Base-by-base conservation (phyloP, 2,888 invertebrate genomes). In the Odiellus spinosus region DNA sequence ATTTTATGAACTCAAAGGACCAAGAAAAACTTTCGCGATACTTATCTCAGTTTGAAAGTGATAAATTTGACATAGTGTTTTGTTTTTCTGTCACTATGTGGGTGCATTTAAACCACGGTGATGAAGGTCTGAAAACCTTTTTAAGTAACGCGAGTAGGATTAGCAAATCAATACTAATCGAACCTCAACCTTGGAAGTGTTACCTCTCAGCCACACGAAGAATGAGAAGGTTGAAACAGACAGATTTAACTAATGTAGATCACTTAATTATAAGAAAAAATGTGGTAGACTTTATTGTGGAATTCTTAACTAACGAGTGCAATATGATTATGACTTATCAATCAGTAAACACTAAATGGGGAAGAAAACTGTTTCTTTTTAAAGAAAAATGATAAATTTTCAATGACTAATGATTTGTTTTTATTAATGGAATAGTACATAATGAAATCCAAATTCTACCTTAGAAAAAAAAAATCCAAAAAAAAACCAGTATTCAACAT, bases 81-180 rank as follows among this genome's bases (percentile, higher is more conserved):
- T 81, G 82, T 61, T 84, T 86, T 62, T 85, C 86, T 8, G 74
- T 84, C 26, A 82, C 84, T 15, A 84, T 87, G 84, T 87, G 87
- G 87, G 82, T 87, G 59, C 87, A 87, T 66, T 63, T 87, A 19
- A 86, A 87, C 64, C 71, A 80, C 65, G 82, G 84, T 5, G 87
- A 87, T 68, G 64, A 67, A 4, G 83, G 82, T 0, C 64, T 87
- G 34, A 58, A 68, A 46, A 56, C 64, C 3, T 82, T 84, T 63
- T 65, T 87, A 2, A 60, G 65, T 17, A 72, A 71, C 44, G 62
- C 80, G 5, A 73, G 75, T 49, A 55, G 61, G 6, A 59, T 71
- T 19, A 67, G 76, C 4, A 68, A 71, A 38, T 67, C 75, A 44
- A 64, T 85, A 10, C 70, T 85, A 17, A 70, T 86, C 50, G 87